A percentile compares a stretch with the other conserved stretches of the same genome.
Evolutionary conservation across 2,797 vertebrate species (phyloP).

Genomic region (Sylvilagus floridanus): DNA sequence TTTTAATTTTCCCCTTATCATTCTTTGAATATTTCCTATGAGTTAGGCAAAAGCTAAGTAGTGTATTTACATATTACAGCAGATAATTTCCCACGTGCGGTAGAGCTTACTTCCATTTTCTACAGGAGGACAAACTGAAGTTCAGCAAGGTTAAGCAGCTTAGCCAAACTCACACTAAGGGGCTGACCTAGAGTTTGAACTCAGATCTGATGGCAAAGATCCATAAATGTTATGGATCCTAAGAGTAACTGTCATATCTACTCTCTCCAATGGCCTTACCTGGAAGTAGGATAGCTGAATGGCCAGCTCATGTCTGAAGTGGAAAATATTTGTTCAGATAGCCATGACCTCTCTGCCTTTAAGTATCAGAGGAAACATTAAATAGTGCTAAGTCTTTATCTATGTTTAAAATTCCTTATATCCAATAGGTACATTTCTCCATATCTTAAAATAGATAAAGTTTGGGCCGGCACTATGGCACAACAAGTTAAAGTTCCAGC

Average conservation of each 20-base stretch:
- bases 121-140: slow-evolving; percentile 10
- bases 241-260: neutral
- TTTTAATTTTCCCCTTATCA: neutral
- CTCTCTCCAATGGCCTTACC: neutral
- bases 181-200: slow-evolving; percentile 7
- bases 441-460: neutral
- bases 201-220: neutral
- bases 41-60: slow-evolving; percentile 26
- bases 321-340: neutral
- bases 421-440: slow-evolving; percentile 5
- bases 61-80: neutral
- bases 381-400: neutral
- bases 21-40: slow-evolving; percentile 31
- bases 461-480: too few species aligned
- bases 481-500: too few species aligned
- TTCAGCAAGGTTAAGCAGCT: slow-evolving; percentile 12
- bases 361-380: slow-evolving; percentile 38
- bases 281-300: neutral
- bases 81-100: slow-evolving; percentile 26
- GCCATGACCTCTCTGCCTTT: neutral
- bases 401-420: slow-evolving; percentile 36
- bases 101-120: slow-evolving; percentile 59
- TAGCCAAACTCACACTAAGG: slow-evolving; percentile 34
- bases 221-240: neutral
- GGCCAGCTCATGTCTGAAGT: neutral